These are phyloP conservation scores for Julus scandinavius DNA, from an alignment of 2,888 invertebrate genomes.

Conservation along the genomic window DNA sequence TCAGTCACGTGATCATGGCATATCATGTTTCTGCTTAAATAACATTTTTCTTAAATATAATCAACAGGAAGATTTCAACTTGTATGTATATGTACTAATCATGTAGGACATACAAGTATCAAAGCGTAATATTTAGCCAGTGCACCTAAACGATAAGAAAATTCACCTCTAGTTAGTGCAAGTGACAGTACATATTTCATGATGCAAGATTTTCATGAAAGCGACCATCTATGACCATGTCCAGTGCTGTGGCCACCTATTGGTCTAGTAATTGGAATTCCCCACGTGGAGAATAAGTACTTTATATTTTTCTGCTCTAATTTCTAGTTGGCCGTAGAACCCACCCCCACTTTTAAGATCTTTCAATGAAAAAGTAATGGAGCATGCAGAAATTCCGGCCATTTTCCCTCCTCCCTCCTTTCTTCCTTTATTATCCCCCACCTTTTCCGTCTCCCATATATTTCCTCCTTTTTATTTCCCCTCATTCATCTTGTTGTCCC, in stretches of 20 bases:
- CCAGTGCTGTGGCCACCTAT: background rate
- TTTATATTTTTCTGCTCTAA: conserved; percentile 3
- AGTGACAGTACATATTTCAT: too few relatives aligned
- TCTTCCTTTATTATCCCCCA: background rate
- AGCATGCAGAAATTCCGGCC: background rate
- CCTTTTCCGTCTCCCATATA: conserved; percentile 25
- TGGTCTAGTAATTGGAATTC: background rate
- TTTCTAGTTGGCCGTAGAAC: background rate
- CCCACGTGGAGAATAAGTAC: background rate
- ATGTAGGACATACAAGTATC: too few relatives aligned
- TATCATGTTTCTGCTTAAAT: too few relatives aligned
- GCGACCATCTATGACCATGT: too few relatives aligned
- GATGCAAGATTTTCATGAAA: too few relatives aligned
- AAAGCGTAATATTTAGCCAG: too few relatives aligned
- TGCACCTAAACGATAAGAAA: too few relatives aligned
- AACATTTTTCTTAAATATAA: too few relatives aligned
- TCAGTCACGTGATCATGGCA: too few relatives aligned
- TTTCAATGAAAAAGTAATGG: conserved; percentile 42
- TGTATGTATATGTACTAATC: too few relatives aligned
- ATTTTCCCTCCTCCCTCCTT: background rate
- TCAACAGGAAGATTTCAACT: too few relatives aligned
- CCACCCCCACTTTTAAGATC: conserved; percentile 17
- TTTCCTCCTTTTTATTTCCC: conserved; percentile 17
- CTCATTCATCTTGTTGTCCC: background rate
- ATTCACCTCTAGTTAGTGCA: too few relatives aligned